Evolutionary conservation across 2,888 invertebrate species (phyloP), one percentile per base, ranked within the genome.

Genomic region (Anticlea derivata): DNA sequence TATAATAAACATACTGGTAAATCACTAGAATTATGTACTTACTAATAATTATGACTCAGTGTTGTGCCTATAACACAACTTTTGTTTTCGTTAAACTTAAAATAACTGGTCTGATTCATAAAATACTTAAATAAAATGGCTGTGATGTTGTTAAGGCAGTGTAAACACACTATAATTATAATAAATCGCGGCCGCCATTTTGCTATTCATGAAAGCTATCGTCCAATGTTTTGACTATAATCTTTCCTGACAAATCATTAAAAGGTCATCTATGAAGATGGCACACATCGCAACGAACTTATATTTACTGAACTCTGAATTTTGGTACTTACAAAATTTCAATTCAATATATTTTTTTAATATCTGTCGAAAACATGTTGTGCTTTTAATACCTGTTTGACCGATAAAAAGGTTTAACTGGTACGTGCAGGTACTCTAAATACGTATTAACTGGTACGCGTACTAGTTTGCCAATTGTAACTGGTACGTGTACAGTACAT

Each of bases 1-100:
- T 39, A 55, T 30, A 33, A 41, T 22, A 31, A 24, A 57, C 24
- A 51, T 70, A 75, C 72, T 78, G 77, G 78, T 82, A 81, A 70
- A 76, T 64, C 51, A 67, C 74, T 74, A 69, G 65, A 68, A 66
- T 66, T 61, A 45, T 41, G 65, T 77, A 66, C 64, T 71, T n/a
- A 57, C 56, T 44, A 17, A 17, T 17, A 53, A 75, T 63, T 75
- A 73, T 86, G 87, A 86, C 86, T 86, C 75, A 71, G 70, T 75
- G 77, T 80, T 83, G 81, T 72, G 72, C 50, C 56, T 49, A 43
- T 49, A 70, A 72, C 76, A 78, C 82, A 82, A 83, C 81, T 44
- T 54, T 43, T 40, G 34, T 60, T 51, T 55, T 26, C 44, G 35
- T 52, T 51, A 63, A 50, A 48, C 52, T 56, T 52, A 60, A 48